These are phyloP conservation scores for Brachymystax lenok DNA, from an alignment of 2,797 vertebrate genomes.

Conservation along the genomic window DNA sequence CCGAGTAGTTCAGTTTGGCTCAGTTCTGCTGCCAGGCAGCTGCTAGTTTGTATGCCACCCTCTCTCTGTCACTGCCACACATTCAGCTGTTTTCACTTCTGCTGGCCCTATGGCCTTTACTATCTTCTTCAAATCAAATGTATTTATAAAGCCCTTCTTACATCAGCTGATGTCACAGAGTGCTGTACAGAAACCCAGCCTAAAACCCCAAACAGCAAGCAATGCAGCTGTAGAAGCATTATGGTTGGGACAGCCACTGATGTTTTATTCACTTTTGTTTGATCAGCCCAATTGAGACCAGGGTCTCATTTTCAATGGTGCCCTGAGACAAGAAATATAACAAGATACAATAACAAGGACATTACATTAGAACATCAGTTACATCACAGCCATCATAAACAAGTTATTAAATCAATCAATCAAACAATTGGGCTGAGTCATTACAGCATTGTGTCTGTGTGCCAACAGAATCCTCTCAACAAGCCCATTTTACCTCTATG, in stretches of 20 bases:
- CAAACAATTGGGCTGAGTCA: constrained; percentile 29
- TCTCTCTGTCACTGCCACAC: constrained; percentile 24
- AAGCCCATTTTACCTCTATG: not conserved
- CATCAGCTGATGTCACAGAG: no score
- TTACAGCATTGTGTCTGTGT: constrained; percentile 38
- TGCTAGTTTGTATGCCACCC: constrained; percentile 18
- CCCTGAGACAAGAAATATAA: no score
- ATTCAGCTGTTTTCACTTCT: constrained; percentile 23
- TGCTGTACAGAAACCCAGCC: no score
- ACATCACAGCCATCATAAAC: no score
- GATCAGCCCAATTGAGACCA: no score
- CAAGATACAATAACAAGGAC: no score
- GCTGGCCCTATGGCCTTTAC: constrained; percentile 9
- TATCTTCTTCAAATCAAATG: constrained; percentile 12
- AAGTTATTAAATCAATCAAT: no score
- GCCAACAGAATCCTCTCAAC: constrained; percentile 23
- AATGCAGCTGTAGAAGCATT: constrained; percentile 11
- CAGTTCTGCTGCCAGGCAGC: not conserved
- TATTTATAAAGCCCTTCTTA: no score
- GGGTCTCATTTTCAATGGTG: no score
- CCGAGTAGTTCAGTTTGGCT: not conserved
- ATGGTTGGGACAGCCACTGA: constrained; percentile 39
- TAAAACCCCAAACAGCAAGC: no score
- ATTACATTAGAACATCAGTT: no score
- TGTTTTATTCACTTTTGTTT: no score